These are phyloP conservation scores for Galemys pyrenaicus DNA, from an alignment of 2,113 vertebrate species.

Conservation along the genomic window DNA sequence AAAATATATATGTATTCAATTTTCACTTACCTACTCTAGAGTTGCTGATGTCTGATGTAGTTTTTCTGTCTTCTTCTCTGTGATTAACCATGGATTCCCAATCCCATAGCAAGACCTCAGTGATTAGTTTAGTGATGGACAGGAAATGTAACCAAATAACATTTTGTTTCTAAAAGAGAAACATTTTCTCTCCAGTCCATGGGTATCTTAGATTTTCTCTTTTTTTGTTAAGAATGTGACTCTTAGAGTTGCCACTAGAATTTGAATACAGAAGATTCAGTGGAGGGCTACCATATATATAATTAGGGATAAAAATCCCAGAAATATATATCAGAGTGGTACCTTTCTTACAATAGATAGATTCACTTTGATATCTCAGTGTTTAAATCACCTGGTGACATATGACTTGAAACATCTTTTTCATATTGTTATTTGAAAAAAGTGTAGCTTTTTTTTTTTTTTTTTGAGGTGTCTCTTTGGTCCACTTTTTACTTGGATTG, in stretches of 20 bases:
- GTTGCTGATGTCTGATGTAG: not conserved
- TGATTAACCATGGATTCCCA: not conserved
- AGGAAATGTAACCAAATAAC: not conserved
- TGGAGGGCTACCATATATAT: not conserved
- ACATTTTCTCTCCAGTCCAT: not conserved
- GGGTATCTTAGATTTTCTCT: not conserved
- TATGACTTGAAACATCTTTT: no score
- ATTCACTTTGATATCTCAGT: no score
- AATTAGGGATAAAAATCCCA: not conserved
- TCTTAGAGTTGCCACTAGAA: not conserved
- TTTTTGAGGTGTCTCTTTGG: not conserved
- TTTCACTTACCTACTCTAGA: not conserved
- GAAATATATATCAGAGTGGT: not conserved
- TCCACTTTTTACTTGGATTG: not conserved
- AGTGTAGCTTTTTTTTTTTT: not conserved
- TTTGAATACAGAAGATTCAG: not conserved
- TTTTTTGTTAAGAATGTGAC: not conserved
- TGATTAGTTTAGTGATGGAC: not conserved
- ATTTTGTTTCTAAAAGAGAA: not conserved
- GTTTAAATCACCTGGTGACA: no score
- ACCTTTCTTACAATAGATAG: no score
- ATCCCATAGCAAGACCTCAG: not conserved
- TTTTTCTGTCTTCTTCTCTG: not conserved
- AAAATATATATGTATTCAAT: not conserved
- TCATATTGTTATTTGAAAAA: no score